Evolutionary conservation across 2,888 invertebrate species (phyloP), one percentile per base, ranked within the genome.

Genomic region (Leucophenga maculata): DNA sequence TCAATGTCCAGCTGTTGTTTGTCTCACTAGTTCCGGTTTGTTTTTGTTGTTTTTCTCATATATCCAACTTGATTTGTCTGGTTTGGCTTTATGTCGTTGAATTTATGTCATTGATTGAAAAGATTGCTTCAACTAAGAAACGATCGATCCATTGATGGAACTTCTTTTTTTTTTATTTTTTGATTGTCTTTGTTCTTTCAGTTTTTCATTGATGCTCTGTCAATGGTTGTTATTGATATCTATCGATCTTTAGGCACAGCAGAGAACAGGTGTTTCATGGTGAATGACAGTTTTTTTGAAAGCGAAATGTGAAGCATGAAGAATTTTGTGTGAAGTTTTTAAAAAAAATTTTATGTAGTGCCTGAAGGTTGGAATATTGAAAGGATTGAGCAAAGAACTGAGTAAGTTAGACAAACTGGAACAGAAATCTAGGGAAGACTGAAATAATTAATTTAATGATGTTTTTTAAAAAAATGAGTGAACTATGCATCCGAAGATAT

Each of bases 71-170:
- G 39, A 39, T 39, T 39, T 8, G 3, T 3, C 39, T 39, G 39
- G 39, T 39, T 39, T 39, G 39, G 39, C 39, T 39, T 39, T 39
- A 39, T 39, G 39, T 26, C 26, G 9, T 22, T 31, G 82, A 80
- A 80, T 82, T 80, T 80, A 80, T 80, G 80, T 82, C 80, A 82
- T 77, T 78, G 80, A 81, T 79, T 81, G 80, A 76, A 78, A 74
- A 70, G 62, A 26, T 39, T 39, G 32, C 39, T 60, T 18, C 13
- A n/a, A 32, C 44, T 60, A 39, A 39, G 39, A 44, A 39, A 16
- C 20, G 11, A 16, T 16, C 62, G 16, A 26, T 39, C 39, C 39
- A 39, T 39, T 39, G 9, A 39, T 39, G 3, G 11, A 39, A 39
- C 11, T 39, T 39, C 39, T 6, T 39, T 39, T 32, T 32, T 32